These are phyloP conservation scores for Podargus strigoides DNA, from an alignment of 2,797 vertebrate genomes.

Conservation along the genomic window DNA sequence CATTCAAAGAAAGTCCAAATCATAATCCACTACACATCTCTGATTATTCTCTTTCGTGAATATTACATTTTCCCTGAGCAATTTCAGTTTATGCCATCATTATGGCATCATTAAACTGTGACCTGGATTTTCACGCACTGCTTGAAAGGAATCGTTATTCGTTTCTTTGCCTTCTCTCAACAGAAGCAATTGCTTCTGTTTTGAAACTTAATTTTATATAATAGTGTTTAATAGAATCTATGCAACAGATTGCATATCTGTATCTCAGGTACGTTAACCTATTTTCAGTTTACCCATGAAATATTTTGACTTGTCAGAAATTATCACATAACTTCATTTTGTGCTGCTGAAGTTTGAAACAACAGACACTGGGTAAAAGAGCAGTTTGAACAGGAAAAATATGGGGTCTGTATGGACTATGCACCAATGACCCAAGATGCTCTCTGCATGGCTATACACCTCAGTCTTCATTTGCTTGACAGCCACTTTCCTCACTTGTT, in stretches of 20 bases:
- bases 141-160: background rate
- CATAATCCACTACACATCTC: background rate
- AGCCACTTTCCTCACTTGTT: background rate
- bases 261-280: background rate
- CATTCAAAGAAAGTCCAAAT: background rate
- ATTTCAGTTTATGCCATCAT: background rate
- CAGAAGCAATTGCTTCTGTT: background rate
- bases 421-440: background rate
- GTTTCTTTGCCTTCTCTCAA: background rate
- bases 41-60: background rate
- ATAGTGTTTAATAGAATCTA: background rate
- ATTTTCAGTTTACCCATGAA: background rate
- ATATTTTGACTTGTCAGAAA: background rate
- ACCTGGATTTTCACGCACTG: background rate
- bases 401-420: accelerated
- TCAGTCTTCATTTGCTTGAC: background rate
- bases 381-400: background rate
- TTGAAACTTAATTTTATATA: background rate
- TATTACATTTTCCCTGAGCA: background rate
- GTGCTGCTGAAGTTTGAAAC: background rate
- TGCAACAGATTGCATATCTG: background rate
- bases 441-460: background rate
- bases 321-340: background rate
- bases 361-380: background rate
- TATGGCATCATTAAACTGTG: background rate